Evolutionary conservation across 2,888 invertebrate genomes (phyloP).

Genomic region (Herminia tarsipennalis): DNA sequence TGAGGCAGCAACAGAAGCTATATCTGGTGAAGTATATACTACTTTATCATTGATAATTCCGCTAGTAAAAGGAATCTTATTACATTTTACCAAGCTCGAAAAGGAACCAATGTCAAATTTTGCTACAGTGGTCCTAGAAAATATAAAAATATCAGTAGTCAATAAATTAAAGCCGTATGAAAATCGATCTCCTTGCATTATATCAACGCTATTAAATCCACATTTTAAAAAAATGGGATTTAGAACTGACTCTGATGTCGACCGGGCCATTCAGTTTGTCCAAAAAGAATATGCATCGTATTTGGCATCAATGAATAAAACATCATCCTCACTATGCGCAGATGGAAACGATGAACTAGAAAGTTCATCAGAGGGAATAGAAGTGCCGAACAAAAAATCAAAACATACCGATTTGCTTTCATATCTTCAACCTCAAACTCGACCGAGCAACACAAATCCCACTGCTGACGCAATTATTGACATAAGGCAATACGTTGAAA

Average conservation of each 20-base stretch:
- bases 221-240: slow-evolving; percentile 16
- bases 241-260: slow-evolving; percentile 10
- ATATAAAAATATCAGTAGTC: background rate
- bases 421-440: too few relatives aligned
- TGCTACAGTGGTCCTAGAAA: background rate
- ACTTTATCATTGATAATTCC: too few relatives aligned
- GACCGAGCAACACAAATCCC: too few relatives aligned
- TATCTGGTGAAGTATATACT: too few relatives aligned
- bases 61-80: too few relatives aligned
- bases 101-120: background rate
- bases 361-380: too few relatives aligned
- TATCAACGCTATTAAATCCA: slow-evolving; percentile 13
- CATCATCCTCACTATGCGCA: too few relatives aligned
- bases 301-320: background rate
- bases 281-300: slow-evolving; percentile 5
- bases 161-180: slow-evolving; percentile 14
- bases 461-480: slow-evolving; percentile 10
- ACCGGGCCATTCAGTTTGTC: slow-evolving; percentile 1
- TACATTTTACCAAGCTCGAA: too few relatives aligned
- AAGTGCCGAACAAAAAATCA: too few relatives aligned
- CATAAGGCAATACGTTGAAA: slow-evolving; percentile 7
- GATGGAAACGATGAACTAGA: too few relatives aligned
- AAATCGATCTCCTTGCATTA: slow-evolving; percentile 7
- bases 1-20: too few relatives aligned
- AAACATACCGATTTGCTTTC: too few relatives aligned